phyloP scores from a whole-genome alignment of 2,797 vertebrate species.

The Kryptolebias ocellatus region DNA sequence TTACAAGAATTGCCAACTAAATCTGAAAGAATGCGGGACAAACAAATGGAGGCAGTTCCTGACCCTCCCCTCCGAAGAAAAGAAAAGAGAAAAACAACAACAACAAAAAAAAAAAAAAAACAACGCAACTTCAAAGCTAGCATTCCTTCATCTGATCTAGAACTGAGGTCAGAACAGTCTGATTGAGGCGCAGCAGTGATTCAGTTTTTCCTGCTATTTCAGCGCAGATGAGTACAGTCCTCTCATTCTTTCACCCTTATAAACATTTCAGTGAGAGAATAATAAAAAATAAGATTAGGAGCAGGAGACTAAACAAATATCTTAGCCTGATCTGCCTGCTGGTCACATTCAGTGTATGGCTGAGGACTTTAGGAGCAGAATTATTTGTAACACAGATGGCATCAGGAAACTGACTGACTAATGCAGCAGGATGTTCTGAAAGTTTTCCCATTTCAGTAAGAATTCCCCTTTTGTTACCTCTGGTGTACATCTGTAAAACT shows the following conservation, averaged over 20 bases:
- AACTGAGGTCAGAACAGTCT: conserved; percentile 67
- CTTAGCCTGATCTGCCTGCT: conserved; percentile 39
- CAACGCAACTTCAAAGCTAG: conserved; percentile 57
- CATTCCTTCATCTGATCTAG: conserved; percentile 64
- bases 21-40: conserved; percentile 51
- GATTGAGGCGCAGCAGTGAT: conserved; percentile 44
- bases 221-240: conserved; percentile 18
- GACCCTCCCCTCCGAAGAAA: conserved; percentile 4
- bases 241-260: conserved; percentile 12
- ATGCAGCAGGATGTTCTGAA: no score
- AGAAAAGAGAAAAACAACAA: not conserved
- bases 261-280: conserved; percentile 22
- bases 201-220: conserved; percentile 53
- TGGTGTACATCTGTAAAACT: no score
- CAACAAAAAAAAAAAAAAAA: not conserved
- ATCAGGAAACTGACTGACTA: conserved; percentile 12
- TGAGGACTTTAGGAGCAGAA: conserved; percentile 11
- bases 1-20: conserved; percentile 31
- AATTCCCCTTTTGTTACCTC: no score
- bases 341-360: conserved; percentile 23
- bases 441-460: no score
- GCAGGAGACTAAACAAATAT: conserved; percentile 57
- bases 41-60: conserved; percentile 56
- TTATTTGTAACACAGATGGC: conserved; percentile 24
- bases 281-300: not conserved